Evolutionary conservation across 1,140 invertebrate genomes (phyloP).

Genomic region (Mizuhopecten yessoensis): DNA sequence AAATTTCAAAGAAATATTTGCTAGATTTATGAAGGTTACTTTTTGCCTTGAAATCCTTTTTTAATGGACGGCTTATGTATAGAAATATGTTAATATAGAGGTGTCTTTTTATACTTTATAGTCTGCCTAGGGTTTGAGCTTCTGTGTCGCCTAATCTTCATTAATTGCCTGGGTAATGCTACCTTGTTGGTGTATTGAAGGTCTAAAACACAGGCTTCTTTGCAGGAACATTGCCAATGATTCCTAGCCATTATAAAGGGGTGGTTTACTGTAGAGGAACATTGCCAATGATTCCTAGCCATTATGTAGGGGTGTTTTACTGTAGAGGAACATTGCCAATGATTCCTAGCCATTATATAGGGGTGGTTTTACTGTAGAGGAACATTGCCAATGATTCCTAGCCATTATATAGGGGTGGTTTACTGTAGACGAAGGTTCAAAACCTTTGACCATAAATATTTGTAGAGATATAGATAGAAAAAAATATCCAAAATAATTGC

Average conservation of each 20-base stretch:
- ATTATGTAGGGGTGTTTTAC: too few relatives aligned
- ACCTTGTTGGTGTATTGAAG: not conserved
- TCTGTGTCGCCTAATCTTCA: not conserved
- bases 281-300: not conserved
- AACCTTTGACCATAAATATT: too few relatives aligned
- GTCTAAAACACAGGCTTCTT: not conserved
- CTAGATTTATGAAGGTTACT: not conserved
- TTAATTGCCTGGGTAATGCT: not conserved
- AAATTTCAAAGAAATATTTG: not conserved
- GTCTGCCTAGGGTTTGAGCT: not conserved
- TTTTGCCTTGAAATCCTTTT: not conserved
- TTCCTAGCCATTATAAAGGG: not conserved
- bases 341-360: not conserved
- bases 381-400: not conserved
- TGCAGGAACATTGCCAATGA: not conserved
- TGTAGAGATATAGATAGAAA: too few relatives aligned
- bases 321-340: not conserved
- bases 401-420: too few relatives aligned
- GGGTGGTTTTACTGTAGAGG: too few relatives aligned
- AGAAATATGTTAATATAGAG: not conserved
- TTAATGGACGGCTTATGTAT: not conserved
- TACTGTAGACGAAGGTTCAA: too few relatives aligned
- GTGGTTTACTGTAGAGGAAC: too few relatives aligned
- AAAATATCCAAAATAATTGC: too few relatives aligned
- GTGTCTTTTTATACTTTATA: not conserved